phyloP scores from a whole-genome alignment of 2,113 vertebrate species.

The Ibidorhyncha struthersii region DNA sequence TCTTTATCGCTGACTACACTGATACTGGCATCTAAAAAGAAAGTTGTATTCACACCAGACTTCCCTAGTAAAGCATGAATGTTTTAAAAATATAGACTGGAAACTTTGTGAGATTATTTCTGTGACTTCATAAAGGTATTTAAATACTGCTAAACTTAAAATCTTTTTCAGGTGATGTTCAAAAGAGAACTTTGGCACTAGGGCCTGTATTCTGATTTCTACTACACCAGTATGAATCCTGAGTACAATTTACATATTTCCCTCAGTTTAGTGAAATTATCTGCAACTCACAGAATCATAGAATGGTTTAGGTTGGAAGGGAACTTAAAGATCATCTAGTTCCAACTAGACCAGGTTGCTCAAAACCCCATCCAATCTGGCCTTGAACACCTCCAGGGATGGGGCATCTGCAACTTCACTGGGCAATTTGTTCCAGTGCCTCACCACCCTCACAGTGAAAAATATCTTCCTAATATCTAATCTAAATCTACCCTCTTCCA shows the following conservation, averaged over 20 bases:
- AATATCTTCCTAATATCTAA: too few species aligned
- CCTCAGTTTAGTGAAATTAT: neutral
- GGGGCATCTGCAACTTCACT: too few species aligned
- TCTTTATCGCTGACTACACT: neutral
- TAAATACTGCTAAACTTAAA: neutral
- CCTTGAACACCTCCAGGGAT: too few species aligned
- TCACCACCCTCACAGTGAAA: too few species aligned
- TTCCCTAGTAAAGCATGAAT: neutral
- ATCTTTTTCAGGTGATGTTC: neutral
- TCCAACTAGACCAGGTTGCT: too few species aligned
- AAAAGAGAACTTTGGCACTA: neutral
- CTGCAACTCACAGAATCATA: neutral
- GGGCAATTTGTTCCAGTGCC: too few species aligned
- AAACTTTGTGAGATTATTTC: neutral
- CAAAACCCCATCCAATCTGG: too few species aligned
- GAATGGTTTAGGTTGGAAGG: too few species aligned
- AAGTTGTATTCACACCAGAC: neutral
- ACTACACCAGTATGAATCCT: neutral
- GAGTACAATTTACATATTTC: neutral
- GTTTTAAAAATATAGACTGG: neutral
- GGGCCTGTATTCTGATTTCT: neutral
- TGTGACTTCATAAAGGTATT: neutral
- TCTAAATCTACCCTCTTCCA: too few species aligned
- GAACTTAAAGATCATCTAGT: too few species aligned
- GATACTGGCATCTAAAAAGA: neutral